Evolutionary conservation across 2,888 invertebrate genomes (phyloP), one percentile per base, ranked within the genome.

Genomic region (Gortyna flavago): DNA sequence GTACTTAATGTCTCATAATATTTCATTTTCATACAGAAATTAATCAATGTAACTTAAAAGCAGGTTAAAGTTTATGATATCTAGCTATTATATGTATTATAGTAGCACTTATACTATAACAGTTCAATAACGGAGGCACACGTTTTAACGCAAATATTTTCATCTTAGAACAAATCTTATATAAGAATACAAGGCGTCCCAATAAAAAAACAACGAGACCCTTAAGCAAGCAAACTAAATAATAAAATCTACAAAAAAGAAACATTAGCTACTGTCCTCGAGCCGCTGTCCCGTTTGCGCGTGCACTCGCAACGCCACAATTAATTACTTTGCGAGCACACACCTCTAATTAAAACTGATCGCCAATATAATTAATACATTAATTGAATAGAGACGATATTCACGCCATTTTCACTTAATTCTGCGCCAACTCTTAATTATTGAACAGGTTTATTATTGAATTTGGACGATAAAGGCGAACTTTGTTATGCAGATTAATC

Each of bases 301-400:
- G 21, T 68, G 67, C 78, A 54, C 72, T 83, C 74, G 51, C 66
- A 44, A 59, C 62, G 16, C 71, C 72, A 74, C 78, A 85, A 87
- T 87, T 81, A 87, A 87, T 87, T 85, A 87, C 66, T 41, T 38
- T 67, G 38, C 74, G 61, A 69, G 72, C 81, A 66, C 80, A 85
- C 81, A 82, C 73, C 79, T 79, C 82, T 85, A 84, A 87, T 88
- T 89, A 86, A 83, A 81, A 71, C 71, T 54, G 78, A 83, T 80
- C 70, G 66, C 75, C 75, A 65, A 67, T 75, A 85, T 77, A 82
- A 80, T 85, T 77, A 83, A 81, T 85, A 81, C 67, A 80, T 80
- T 80, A 79, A 88, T 86, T 83, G 76, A 85, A 79, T 82, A 62
- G 68, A 83, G 70, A 65, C 73, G 72, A 71, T 85, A 75, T 73